Conservation (phyloP, 2,888 invertebrate species). For the Lasioglossum lativentre region DNA sequence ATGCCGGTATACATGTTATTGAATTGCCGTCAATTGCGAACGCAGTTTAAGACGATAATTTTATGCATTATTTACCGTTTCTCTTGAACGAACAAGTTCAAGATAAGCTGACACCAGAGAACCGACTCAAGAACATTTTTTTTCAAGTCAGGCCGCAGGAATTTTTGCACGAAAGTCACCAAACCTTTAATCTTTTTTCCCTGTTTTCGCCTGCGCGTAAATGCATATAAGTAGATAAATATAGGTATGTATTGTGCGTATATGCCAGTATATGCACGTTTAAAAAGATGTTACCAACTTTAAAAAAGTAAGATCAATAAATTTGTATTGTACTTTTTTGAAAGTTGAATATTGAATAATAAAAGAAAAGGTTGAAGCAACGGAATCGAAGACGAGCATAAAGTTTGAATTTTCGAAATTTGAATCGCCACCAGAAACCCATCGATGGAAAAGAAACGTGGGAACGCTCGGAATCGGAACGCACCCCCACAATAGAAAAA, state of each 20-base stretch:
- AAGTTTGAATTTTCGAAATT: constrained; percentile 30
- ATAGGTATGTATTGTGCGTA: neutral
- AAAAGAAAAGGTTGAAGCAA: neutral
- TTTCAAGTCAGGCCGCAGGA: neutral
- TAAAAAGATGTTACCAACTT: neutral
- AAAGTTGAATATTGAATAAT: neutral
- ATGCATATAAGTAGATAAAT: neutral
- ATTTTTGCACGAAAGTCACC: neutral
- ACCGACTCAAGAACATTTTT: neutral
- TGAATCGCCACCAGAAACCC: constrained; percentile 39
- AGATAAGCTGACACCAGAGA: neutral
- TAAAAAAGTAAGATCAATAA: neutral
- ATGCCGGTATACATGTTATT: neutral
- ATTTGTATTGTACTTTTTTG: neutral
- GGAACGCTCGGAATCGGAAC: constrained; percentile 72
- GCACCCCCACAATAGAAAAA: constrained; percentile 78
- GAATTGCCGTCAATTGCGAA: neutral
- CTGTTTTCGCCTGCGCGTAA: neutral
- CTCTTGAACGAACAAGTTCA: neutral
- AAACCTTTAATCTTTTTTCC: neutral
- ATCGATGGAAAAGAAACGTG: constrained; percentile 28
- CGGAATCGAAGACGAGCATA: neutral
- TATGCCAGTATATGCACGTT: neutral
- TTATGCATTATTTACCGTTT: neutral
- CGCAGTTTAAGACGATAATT: neutral